Conservation (phyloP, 2,113 vertebrate species). For the Tetrax tetrax region DNA sequence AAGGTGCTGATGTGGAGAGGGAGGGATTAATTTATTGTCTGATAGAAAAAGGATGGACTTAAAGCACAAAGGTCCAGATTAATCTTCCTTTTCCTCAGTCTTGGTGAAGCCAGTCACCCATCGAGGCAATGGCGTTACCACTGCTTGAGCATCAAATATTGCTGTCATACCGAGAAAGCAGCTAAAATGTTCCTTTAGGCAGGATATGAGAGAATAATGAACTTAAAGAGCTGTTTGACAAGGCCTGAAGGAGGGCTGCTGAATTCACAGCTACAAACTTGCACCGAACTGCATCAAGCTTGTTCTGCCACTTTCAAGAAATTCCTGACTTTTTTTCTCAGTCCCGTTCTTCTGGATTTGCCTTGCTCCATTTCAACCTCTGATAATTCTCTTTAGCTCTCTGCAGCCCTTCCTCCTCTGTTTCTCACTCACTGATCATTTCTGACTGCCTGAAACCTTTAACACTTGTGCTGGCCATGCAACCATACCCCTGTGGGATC, state of each 20-base stretch:
- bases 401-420: neutral
- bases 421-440: neutral
- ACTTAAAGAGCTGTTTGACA: neutral
- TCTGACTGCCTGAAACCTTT: neutral
- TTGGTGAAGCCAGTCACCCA: neutral
- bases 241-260: neutral
- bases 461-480: neutral
- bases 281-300: neutral
- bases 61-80: neutral
- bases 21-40: neutral
- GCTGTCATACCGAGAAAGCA: neutral
- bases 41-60: neutral
- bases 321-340: neutral
- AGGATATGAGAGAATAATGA: neutral
- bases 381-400: neutral
- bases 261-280: neutral
- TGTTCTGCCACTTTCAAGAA: neutral
- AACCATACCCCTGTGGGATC: neutral
- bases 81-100: neutral
- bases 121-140: neutral
- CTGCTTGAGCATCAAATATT: neutral
- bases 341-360: neutral
- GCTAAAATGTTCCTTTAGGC: neutral
- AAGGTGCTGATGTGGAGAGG: neutral
- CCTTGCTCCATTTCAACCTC: neutral